Evolutionary conservation across 64 coral and sea anemone species (phyloP).

Genomic region (Montipora cactus): DNA sequence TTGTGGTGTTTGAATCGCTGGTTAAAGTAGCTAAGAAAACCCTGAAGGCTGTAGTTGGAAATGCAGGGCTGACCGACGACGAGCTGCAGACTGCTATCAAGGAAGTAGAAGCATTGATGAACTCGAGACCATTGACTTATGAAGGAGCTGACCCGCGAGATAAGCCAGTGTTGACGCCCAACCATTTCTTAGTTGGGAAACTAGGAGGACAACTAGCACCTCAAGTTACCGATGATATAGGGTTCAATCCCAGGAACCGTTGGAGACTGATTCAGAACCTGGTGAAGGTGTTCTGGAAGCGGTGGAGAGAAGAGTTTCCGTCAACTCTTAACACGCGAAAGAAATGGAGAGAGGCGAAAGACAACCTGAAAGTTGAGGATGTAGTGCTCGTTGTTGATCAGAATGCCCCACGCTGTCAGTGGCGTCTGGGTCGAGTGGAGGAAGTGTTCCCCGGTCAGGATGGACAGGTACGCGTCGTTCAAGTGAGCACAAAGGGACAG

Average conservation of each 20-base stretch:
- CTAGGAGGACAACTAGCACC: neutral
- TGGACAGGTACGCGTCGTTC: neutral
- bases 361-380: conserved; percentile 38
- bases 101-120: conserved; percentile 48
- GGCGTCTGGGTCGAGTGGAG: conserved; percentile 23
- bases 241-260: neutral
- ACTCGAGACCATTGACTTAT: conserved; percentile 43
- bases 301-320: conserved; percentile 19
- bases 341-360: conserved; percentile 32
- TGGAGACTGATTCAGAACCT: conserved; percentile 31
- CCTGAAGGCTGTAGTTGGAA: conserved; percentile 45
- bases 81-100: conserved; percentile 51
- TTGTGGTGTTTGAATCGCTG: conserved; percentile 46
- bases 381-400: conserved; percentile 46
- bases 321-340: conserved; percentile 2
- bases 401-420: conserved; percentile 29
- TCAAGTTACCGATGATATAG: neutral
- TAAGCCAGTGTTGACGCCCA: conserved; percentile 26
- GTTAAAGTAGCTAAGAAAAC: conserved; percentile 45
- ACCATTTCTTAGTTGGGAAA: conserved; percentile 43
- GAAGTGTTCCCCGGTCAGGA: conserved; percentile 47
- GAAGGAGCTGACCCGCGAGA: conserved; percentile 2
- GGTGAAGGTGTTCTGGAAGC: conserved; percentile 40
- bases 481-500: neutral
- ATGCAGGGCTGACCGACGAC: conserved; percentile 51